Base-by-base conservation (phyloP, 2,888 invertebrate genomes). In the Cantharis rufa region DNA sequence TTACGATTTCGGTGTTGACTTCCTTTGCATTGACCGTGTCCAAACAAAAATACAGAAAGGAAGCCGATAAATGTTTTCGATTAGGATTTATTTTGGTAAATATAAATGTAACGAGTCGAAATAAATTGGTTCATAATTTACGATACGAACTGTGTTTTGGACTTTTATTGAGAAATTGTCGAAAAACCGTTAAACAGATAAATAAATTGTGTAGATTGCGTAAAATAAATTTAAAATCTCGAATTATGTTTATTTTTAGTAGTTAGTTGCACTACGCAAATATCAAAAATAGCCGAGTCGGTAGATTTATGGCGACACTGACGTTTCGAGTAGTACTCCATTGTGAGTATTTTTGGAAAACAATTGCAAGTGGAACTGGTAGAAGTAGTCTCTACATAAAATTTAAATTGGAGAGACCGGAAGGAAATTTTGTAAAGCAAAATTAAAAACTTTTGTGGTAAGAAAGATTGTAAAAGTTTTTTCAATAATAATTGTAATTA, bases 401-500 rank as follows among this genome's bases (percentile, higher is more conserved):
- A 24, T 24, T 7, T 24, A 24, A 24, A 24, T 24, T 9, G 24
- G 27, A 28, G 27, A 11, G 27, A 28, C 24, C 32, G 48, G 13
- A n/a, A n/a, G 48, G 48, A 48, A n/a, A 48, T 48, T 48, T n/a
- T 7, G 48, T n/a, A 48, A n/a, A 11, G 18, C 16, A 21, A 21
- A 66, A 66, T 18, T 66, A 66, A 66, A 24, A 66, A 21, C 64
- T 66, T 66, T 66, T 66, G 64, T 66, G 64, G 64, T 10, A 21
- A 21, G 64, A 21, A 66, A 66, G 64, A 24, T 24, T 21, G 10
- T 21, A 24, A 21, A 66, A 66, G 24, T 13, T 66, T 66, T 66
- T 66, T 66, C 64, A 66, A 66, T 66, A 48, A 48, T 48, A 66
- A 61, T 24, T 63, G 69, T 74, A 77, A 77, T 77, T n/a, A n/a